Percentiles rank a stretch among this genome's conserved stretches.
Evolutionary conservation across 1,140 invertebrate genomes (phyloP).

Genomic region (Polypedilum vanderplanki): DNA sequence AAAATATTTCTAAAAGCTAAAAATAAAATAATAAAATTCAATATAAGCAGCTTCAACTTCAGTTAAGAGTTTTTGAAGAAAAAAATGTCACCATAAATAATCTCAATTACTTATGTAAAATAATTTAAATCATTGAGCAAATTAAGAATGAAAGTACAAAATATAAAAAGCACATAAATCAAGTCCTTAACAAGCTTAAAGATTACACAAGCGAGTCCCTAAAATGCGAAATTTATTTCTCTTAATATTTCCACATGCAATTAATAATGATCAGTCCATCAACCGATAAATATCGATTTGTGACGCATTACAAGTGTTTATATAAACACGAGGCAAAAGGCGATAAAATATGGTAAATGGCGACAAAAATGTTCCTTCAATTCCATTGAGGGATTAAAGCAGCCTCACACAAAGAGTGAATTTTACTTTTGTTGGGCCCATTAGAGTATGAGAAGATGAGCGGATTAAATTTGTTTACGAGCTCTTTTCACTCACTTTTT

Average conservation of each 20-base stretch:
- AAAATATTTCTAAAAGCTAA: too few species aligned
- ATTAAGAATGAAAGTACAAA: too few species aligned
- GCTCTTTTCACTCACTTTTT: slow-evolving; percentile 25
- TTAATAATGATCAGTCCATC: slow-evolving; percentile 18
- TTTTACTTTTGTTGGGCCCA: too few species aligned
- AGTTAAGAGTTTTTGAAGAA: too few species aligned
- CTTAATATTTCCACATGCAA: slow-evolving; percentile 18
- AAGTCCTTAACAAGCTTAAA: slow-evolving; percentile 13
- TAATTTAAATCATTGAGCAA: too few species aligned
- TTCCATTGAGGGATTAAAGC: too few species aligned
- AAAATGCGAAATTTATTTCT: neutral
- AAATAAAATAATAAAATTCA: too few species aligned
- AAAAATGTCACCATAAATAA: too few species aligned
- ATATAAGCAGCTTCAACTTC: too few species aligned
- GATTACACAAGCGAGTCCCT: neutral
- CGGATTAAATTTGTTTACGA: slow-evolving; percentile 29
- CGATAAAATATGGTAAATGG: neutral
- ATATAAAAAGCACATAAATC: neutral
- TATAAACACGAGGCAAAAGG: neutral
- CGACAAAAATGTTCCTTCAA: too few species aligned
- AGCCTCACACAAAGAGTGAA: too few species aligned
- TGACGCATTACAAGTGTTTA: slow-evolving; percentile 6
- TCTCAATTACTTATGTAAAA: too few species aligned
- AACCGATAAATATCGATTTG: slow-evolving; percentile 13
- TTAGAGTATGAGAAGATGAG: neutral